A percentile compares a stretch with the other conserved stretches of the same genome.
Evolutionary conservation across 2,113 vertebrate genomes (phyloP).

Genomic region (Leucosticte australis): DNA sequence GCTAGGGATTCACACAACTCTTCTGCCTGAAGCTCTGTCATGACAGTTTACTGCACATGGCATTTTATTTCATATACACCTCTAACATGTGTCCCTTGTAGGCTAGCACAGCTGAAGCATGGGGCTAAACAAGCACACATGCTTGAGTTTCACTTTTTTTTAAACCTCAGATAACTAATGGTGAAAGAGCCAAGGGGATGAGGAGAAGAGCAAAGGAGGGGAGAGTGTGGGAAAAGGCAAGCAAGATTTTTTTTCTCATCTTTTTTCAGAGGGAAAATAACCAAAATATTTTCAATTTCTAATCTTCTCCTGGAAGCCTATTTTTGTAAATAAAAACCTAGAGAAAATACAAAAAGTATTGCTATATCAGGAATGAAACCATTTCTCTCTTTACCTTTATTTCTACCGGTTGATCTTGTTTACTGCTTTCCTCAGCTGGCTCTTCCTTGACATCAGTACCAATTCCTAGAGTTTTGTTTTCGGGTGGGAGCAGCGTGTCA

Average conservation of each 20-base stretch:
- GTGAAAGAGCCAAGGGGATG: not conserved
- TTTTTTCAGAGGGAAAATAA: not conserved
- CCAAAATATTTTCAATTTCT: not conserved
- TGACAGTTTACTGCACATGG: not conserved
- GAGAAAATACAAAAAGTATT: not conserved
- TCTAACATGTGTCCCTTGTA: not conserved
- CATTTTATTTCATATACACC: not conserved
- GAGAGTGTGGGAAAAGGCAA: not conserved
- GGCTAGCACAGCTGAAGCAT: not conserved
- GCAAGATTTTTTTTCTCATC: not conserved
- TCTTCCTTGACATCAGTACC: constrained; percentile 3
- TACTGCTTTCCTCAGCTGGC: constrained; percentile 27
- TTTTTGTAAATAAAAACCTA: not conserved
- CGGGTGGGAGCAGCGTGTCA: not conserved
- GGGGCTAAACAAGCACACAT: not conserved
- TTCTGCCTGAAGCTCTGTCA: not conserved
- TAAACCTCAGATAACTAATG: not conserved
- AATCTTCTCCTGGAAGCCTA: not conserved
- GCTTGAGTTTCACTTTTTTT: not conserved
- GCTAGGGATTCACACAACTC: not conserved
- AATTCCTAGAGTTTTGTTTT: not conserved
- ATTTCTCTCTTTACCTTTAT: constrained; percentile 58
- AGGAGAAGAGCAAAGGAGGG: not conserved
- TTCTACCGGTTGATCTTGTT: constrained; percentile 56
- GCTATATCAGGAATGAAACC: not conserved